A percentile compares a stretch with the other conserved stretches of the same genome.
phyloP scores from a whole-genome alignment of 2,797 vertebrate genomes.

The Anniella stebbinsi region DNA sequence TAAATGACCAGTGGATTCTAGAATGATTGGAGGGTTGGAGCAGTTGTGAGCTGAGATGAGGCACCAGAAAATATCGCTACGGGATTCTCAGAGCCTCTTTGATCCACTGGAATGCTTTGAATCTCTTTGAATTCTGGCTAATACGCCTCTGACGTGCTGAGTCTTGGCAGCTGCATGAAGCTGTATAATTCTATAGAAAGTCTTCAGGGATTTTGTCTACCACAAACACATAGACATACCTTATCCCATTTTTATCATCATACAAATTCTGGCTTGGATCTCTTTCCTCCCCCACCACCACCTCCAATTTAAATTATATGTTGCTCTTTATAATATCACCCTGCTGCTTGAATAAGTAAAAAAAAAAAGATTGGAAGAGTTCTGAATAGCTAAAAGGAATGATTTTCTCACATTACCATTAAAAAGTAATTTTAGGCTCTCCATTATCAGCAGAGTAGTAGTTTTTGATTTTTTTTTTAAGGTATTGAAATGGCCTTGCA shows the following conservation, averaged over 20 bases:
- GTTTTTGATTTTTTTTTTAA: slow-evolving; percentile 21
- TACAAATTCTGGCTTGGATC: slow-evolving; percentile 45
- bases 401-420: slow-evolving; percentile 56
- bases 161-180: neutral
- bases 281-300: slow-evolving; percentile 16
- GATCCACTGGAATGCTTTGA: neutral
- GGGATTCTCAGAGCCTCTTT: neutral
- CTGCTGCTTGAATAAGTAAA: slow-evolving; percentile 25
- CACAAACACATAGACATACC: neutral
- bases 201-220: slow-evolving; percentile 13
- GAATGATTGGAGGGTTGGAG: accelerated
- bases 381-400: slow-evolving; percentile 55
- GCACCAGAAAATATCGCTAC: accelerated
- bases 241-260: slow-evolving; percentile 33
- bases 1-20: accelerated
- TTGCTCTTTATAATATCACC: slow-evolving; percentile 42
- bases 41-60: neutral
- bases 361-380: slow-evolving; percentile 5
- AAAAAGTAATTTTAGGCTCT: slow-evolving; percentile 63
- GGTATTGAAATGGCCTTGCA: neutral
- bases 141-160: neutral
- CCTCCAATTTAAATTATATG: slow-evolving; percentile 14
- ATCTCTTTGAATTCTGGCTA: neutral
- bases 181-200: neutral
- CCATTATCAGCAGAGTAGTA: slow-evolving; percentile 52